These are phyloP conservation scores for Pantherophis alleghaniensis DNA, from an alignment of 2,797 vertebrate genomes.

Conservation along the genomic window DNA sequence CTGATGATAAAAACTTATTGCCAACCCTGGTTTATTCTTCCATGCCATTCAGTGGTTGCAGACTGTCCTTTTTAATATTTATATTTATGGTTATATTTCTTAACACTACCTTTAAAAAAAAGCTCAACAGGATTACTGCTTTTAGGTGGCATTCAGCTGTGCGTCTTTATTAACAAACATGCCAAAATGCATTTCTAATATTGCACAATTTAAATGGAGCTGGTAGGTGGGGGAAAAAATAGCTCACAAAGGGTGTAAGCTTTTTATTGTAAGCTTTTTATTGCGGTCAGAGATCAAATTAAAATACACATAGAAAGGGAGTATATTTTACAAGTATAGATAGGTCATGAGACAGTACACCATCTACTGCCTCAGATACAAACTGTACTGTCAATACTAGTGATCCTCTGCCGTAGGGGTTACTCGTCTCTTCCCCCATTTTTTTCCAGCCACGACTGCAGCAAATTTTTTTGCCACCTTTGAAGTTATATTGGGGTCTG, in stretches of 20 bases:
- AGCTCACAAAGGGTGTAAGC: neutral
- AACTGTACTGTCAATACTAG: no score
- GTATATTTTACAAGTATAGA: no score
- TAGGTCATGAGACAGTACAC: no score
- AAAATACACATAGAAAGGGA: no score
- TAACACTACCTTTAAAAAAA: neutral
- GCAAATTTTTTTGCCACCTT: no score
- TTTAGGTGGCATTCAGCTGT: conserved; percentile 2
- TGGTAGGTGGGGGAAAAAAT: neutral
- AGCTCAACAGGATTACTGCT: neutral
- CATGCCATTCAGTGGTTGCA: neutral
- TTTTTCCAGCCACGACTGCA: no score
- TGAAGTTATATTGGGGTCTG: no score
- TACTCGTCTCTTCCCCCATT: no score
- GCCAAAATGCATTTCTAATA: conserved; percentile 22
- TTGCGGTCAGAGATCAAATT: no score
- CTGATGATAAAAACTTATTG: neutral
- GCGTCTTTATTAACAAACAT: conserved; percentile 42
- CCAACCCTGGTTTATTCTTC: neutral
- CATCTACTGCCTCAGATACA: no score
- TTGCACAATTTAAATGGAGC: neutral
- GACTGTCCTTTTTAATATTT: neutral
- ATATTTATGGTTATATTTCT: neutral
- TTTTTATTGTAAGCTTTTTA: no score
- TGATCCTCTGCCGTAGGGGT: no score